Evolutionary conservation across 2,113 vertebrate genomes (phyloP).

Genomic region (Neomonachus schauinslandi): DNA sequence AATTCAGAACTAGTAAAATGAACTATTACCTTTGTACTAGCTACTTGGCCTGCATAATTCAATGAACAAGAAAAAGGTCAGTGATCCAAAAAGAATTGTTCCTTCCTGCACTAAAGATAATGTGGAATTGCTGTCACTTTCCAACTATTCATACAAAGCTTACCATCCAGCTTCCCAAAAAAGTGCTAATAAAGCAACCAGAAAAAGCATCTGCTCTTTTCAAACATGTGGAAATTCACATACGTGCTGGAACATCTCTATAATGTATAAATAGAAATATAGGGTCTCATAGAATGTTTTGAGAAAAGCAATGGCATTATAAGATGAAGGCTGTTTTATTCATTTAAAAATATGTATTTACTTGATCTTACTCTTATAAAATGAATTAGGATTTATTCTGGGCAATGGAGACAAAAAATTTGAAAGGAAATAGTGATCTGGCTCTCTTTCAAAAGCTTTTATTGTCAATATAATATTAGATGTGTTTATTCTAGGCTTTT

Average conservation of each 20-base stretch:
- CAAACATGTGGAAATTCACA: neutral
- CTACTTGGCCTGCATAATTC: neutral
- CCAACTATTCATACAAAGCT: neutral
- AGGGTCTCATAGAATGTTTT: neutral
- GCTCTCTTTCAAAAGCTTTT: neutral
- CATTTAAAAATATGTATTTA: neutral
- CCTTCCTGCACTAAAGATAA: neutral
- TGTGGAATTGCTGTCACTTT: neutral
- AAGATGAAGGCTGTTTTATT: neutral
- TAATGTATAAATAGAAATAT: neutral
- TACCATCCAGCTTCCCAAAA: neutral
- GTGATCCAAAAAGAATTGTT: neutral
- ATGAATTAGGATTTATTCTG: neutral
- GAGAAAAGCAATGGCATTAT: neutral
- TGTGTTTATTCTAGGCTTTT: neutral
- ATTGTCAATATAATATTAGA: neutral
- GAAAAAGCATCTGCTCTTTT: neutral
- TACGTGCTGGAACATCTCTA: neutral
- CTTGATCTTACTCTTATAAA: neutral
- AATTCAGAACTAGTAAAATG: neutral
- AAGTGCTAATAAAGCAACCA: neutral
- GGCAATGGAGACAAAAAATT: neutral
- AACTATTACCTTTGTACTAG: conserved; percentile 20
- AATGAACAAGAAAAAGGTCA: neutral
- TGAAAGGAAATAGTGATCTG: neutral